phyloP scores from a whole-genome alignment of 92 coral and sea anemone genomes.

The Muricea muricata region DNA sequence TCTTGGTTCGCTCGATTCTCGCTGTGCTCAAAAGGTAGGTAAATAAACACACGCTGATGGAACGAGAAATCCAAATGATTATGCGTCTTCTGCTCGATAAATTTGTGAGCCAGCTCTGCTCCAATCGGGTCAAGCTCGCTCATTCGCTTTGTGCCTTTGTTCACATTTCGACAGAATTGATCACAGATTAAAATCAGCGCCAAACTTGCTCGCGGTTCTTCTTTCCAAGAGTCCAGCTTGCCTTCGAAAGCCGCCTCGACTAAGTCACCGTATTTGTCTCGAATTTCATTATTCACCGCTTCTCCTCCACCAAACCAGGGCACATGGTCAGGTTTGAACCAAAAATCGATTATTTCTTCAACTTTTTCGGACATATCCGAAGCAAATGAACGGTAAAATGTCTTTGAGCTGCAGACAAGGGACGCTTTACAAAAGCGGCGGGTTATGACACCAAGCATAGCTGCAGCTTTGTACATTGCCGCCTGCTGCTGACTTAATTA shows the following conservation, averaged over 20 bases:
- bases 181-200: conserved; percentile 83
- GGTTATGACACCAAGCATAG: neutral
- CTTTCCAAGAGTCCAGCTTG: conserved; percentile 84
- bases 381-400: neutral
- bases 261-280: conserved; percentile 73
- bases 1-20: conserved; percentile 76
- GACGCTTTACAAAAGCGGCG: neutral
- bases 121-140: conserved; percentile 14
- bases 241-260: conserved; percentile 80
- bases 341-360: conserved; percentile 67
- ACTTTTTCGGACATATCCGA: conserved; percentile 28
- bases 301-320: conserved; percentile 95
- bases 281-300: conserved; percentile 67
- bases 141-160: conserved; percentile 60
- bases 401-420: neutral
- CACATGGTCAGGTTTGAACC: conserved; percentile 89
- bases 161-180: conserved; percentile 85
- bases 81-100: conserved; percentile 70
- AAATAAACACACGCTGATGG: conserved; percentile 61
- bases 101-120: conserved; percentile 38
- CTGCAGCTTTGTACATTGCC: neutral
- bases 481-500: no score
- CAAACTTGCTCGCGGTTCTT: conserved; percentile 74
- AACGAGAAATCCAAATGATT: conserved; percentile 69
- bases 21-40: conserved; percentile 78